Evolutionary conservation across 2,113 vertebrate genomes (phyloP), one percentile per base, ranked within the genome.

Genomic region (Recurvirostra avosetta): DNA sequence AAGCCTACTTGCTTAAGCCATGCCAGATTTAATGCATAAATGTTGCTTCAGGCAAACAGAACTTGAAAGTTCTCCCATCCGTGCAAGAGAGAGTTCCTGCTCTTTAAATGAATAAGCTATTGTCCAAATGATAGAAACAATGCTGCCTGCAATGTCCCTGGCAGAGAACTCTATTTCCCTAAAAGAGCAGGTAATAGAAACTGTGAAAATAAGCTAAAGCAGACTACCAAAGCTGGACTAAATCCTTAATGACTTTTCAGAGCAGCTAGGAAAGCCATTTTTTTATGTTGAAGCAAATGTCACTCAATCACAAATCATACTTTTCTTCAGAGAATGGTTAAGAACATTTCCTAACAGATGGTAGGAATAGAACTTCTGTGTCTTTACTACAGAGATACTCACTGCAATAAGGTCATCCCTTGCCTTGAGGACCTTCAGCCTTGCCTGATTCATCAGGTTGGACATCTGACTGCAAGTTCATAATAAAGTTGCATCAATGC

Each of bases 361-460:
- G 66, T 2, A 77, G 50, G 38, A 73, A 72, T 2, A 74, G 55
- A 96, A 78, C 9, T 12, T 52, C 49, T 19, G 17, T 17, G 29
- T 82, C 50, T 86, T 49, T 77, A 55, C 47, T n/a, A 41, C 20
- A 76, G n/a, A 75, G 77, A 94, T 91, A 98, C 99, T 98, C 87
- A 99, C 99, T 74, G 98, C 98, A 94, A 99, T 99, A 97, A 99
- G 99, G 92, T 99, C 99, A 95, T 99, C 99, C 22, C 99, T 99
- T 30, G 99, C 99, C 98, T 99, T 99, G 80, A 99, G 99, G 17
- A 99, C 99, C 98, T 99, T 99, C 94, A 99, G 98, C 45, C 99
- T 98, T 87, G 99, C 99, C 97, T 99, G 99, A 97, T 99, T 99
- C 99, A 99, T 99, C 98, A 99, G 97, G 97, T 99, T 99, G 53